Base-by-base conservation (phyloP, 2,797 vertebrate species). In the Acanthurus lineatus region DNA sequence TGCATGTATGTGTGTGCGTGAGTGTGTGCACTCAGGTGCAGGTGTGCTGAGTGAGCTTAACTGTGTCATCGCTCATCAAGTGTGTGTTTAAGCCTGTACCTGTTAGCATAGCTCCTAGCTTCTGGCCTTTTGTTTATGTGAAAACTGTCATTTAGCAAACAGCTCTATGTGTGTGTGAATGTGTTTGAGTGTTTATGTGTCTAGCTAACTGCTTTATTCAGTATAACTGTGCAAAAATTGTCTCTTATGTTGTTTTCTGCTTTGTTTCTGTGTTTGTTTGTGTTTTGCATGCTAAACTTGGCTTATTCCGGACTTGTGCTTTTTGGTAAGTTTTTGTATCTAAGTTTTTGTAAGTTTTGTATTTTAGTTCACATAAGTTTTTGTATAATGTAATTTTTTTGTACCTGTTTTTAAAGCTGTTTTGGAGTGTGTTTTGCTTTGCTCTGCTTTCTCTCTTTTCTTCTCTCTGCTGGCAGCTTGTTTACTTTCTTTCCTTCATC, bases 231-330 rank as follows among this genome's bases (percentile, higher is more conserved):
- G 91, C 92, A 88, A 69, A 69, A 86, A 87, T 87, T 84, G 90
- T 95, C 95, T 96, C 97, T 97, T 96, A 97, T 93, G 96, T 98
- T 97, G 96, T 97, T 97, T 97, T 97, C 96, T 96, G 97, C 96
- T 95, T 93, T 97, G 96, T 93, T 92, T 93, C 86, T 93, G 89
- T 94, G 92, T 94, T 88, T 92, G 88, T 94, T 89, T 94, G 89
- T 94, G 85, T 97, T 97, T 95, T 99, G 98, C 98, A 99, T 99
- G 98, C 96, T 96, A 98, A 97, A 97, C 98, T 96, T 97, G 97
- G 97, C 98, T 98, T 98, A 97, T 98, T 95, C 97, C 97, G 97
- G 98, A 98, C 97, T 93, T 98, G 96, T 99, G 97, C 97, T 98
- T 98, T 98, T 99, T 99, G 98, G 98, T 99, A 99, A 99, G 98